These are phyloP conservation scores for Chromoteleia sp. DNA, from an alignment of 2,888 invertebrate species.

Conservation along the genomic window DNA sequence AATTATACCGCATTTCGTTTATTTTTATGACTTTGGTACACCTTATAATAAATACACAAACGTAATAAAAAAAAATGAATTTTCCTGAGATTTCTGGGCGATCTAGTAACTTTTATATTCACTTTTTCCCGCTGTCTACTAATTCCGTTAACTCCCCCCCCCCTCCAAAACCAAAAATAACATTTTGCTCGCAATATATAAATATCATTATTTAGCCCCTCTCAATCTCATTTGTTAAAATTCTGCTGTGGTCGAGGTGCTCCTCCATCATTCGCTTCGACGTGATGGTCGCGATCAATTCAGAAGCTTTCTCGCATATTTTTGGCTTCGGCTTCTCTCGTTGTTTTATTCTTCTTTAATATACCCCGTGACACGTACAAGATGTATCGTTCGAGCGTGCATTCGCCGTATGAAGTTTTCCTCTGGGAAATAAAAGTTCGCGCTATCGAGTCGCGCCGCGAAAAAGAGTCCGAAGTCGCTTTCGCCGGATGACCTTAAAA, in stretches of 20 bases:
- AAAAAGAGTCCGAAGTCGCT: constrained; percentile 63
- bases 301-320: constrained; percentile 58
- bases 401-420: constrained; percentile 67
- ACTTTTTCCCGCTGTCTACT: neutral
- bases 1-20: no score
- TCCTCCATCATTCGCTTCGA: constrained; percentile 60
- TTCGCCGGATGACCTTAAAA: constrained; percentile 65
- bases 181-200: constrained; percentile 13
- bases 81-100: no score
- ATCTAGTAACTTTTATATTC: no score
- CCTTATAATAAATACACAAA: no score
- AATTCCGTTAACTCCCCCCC: neutral
- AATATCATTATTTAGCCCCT: constrained; percentile 8
- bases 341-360: constrained; percentile 66
- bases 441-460: constrained; percentile 61
- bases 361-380: constrained; percentile 62
- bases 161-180: neutral
- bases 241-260: constrained; percentile 38
- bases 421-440: constrained; percentile 71
- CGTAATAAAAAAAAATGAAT: no score
- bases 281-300: constrained; percentile 63
- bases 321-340: constrained; percentile 32
- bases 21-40: no score
- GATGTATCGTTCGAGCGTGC: constrained; percentile 68
- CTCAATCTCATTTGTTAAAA: constrained; percentile 50